phyloP scores from a whole-genome alignment of 2,888 invertebrate genomes.

The Thelaira solivaga region DNA sequence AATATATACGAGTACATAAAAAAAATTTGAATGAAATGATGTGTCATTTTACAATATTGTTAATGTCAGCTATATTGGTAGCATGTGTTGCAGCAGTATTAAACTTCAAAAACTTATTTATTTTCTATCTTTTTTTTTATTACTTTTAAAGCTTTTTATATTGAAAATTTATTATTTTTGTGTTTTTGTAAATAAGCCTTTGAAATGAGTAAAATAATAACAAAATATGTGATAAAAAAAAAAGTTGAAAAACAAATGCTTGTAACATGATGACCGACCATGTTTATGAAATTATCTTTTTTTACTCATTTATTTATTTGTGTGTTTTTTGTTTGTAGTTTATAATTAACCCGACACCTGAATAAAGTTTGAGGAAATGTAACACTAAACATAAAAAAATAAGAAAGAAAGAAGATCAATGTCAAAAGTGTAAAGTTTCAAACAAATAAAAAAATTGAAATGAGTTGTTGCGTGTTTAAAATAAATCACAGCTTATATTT shows the following conservation, averaged over 20 bases:
- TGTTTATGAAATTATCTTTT: constrained; percentile 8
- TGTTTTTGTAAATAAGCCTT: background rate
- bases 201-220: background rate
- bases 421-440: constrained; percentile 35
- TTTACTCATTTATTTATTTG: background rate
- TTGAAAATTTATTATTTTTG: background rate
- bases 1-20: background rate
- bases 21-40: constrained; percentile 17
- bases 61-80: constrained; percentile 22
- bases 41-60: constrained; percentile 33
- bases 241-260: background rate
- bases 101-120: background rate
- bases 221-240: background rate
- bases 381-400: background rate
- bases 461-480: too few relatives aligned
- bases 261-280: background rate
- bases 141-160: background rate
- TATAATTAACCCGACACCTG: constrained; percentile 7
- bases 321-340: too few relatives aligned
- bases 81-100: constrained; percentile 20
- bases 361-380: constrained; percentile 20
- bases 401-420: constrained; percentile 10
- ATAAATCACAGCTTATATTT: too few relatives aligned
- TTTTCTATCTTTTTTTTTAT: background rate
- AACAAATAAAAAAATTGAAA: background rate